Evolutionary conservation across 1,140 invertebrate species (phyloP), one percentile per base, ranked within the genome.

Genomic region (Aphaenogaster rudis): DNA sequence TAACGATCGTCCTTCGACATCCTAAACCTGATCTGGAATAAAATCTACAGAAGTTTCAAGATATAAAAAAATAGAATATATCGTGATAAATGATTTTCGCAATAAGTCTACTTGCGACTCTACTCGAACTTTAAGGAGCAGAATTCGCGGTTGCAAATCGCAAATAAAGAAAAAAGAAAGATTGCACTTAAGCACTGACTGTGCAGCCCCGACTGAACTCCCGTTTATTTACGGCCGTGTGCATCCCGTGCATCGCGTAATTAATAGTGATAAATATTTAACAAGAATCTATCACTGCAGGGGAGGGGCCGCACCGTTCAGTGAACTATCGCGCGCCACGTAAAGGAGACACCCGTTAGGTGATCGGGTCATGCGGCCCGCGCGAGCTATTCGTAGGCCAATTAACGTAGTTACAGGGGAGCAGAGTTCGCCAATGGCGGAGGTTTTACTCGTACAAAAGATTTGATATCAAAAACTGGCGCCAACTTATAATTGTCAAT

Each of bases 371-470:
- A 61, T 57, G 63, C 21, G 50, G 89, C 72, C 64, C 85, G 79
- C 67, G 28, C 57, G 74, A 79, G 77, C 81, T 85, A 88, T 89
- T 89, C 90, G 77, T 86, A 76, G 72, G 78, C 90, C 90, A 91
- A 91, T 91, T 91, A 91, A 91, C 88, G 90, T 89, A 78, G 90
- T 91, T 91, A 91, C 86, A 88, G 86, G 72, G 48, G 90, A 86
- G 81, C 90, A 88, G 85, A 89, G 90, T 91, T 89, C 86, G 85
- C 78, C 80, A 79, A 82, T 81, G 77, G 63, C 66, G 80, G 67
- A 82, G 79, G 86, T 91, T 91, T 91, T 91, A 91, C 28, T 0
- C 28, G 28, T 28, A 28, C 28, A 28, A 28, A 28, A 28, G 28
- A 28, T 28, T 28, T 28, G 28, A 28, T 28, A 28, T 28, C 28